Evolutionary conservation across 2,113 vertebrate species (phyloP), one percentile per base, ranked within the genome.

Genomic region (Irena cyanogastra): DNA sequence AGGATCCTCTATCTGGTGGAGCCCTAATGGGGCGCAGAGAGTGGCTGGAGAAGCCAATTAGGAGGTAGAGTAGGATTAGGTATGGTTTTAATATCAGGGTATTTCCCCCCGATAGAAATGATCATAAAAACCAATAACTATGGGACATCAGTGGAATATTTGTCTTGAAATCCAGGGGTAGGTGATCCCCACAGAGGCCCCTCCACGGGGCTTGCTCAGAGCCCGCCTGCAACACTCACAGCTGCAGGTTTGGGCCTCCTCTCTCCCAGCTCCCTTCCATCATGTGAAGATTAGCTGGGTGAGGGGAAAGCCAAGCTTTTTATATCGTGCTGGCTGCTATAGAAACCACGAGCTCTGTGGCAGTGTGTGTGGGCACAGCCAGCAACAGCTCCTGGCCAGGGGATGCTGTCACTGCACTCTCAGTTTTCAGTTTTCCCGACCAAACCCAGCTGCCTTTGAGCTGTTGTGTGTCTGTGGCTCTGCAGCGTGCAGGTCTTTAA

Each of bases 1-100:
- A 68, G 22, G 17, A 30, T 78, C 10, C 37, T 45, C 13, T 84
- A 2, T 70, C 39, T 87, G 15, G 7, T 59, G 74, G 61, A 31
- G 17, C 11, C 28, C 24, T 56, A 0, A 0, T 16, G 53, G 56
- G 2, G 13, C 23, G 22, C 3, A 14, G 57, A 53, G 52, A 27
- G 28, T 35, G 33, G 12, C 18, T 68, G 42, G 35, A 78, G 31
- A 89, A 50, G 35, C 24, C 56, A 52, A 7, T 79, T 27, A 20
- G 41, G 22, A 94, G 54, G 24, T 11, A 88, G 59, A 16, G 14
- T 31, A 65, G 37, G 42, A 14, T 76, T 83, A 72, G 2, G 3
- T 61, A 26, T 26, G 23, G 13, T 37, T 87, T 91, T 49, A 54
- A 27, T 45, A 75, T 26, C 22, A 74, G 16, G 17, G 4, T 42